Percentiles rank a stretch among this genome's conserved stretches.
Conservation (phyloP, 2,888 invertebrate genomes). For the Timema podura region DNA sequence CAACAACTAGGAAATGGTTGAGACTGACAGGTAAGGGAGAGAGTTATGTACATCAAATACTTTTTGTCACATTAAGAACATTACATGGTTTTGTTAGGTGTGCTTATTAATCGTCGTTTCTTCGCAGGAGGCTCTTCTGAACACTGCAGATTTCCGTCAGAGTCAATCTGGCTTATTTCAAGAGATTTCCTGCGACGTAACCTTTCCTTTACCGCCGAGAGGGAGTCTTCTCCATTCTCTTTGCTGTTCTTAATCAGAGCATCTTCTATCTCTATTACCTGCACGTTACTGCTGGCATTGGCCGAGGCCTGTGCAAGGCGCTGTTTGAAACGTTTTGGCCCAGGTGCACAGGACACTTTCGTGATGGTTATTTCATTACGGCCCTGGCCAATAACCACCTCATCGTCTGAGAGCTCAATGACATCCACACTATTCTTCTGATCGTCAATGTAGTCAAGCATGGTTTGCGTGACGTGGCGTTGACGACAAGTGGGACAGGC, state of each 20-base stretch:
- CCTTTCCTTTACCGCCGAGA: slow-evolving; percentile 33
- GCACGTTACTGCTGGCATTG: slow-evolving; percentile 28
- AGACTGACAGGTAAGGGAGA: too few relatives aligned
- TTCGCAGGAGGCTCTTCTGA: slow-evolving; percentile 23
- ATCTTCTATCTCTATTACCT: slow-evolving; percentile 34
- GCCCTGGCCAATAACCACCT: slow-evolving; percentile 32
- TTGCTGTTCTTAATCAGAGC: slow-evolving; percentile 29
- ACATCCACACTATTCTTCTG: slow-evolving; percentile 31
- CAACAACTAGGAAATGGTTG: too few relatives aligned
- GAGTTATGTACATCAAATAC: too few relatives aligned
- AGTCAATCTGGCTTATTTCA: slow-evolving; percentile 34
- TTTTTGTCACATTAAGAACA: too few relatives aligned
- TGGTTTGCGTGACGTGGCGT: slow-evolving; percentile 22
- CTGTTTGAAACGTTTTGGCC: slow-evolving; percentile 30
- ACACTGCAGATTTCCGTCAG: slow-evolving; percentile 24
- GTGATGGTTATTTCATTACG: slow-evolving; percentile 35
- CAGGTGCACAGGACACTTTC: slow-evolving; percentile 32
- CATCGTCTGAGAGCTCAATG: slow-evolving; percentile 35
- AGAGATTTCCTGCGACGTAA: slow-evolving; percentile 33
- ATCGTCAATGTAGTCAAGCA: slow-evolving; percentile 26
- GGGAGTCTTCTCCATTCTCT: slow-evolving; percentile 32
- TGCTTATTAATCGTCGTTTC: slow-evolving; percentile 15
- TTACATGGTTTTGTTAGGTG: too few relatives aligned
- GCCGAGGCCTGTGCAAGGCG: slow-evolving; percentile 22
- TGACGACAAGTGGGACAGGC: slow-evolving; percentile 29